These are phyloP conservation scores for Cardiocondyla obscurior DNA, from an alignment of 1,140 invertebrate species.

Conservation along the genomic window DNA sequence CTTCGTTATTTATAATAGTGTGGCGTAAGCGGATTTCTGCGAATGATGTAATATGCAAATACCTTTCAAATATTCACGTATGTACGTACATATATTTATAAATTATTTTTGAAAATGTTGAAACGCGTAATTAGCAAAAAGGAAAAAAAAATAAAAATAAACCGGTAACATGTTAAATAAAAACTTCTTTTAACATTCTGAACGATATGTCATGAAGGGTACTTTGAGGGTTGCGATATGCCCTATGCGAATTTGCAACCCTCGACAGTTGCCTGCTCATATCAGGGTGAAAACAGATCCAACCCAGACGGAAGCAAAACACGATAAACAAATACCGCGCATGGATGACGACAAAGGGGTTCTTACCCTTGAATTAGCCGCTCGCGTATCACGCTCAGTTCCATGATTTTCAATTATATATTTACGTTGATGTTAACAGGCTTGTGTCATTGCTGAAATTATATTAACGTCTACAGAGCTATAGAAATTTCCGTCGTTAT, in stretches of 20 bases:
- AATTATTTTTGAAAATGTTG: slow-evolving; percentile 16
- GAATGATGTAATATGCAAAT: background rate
- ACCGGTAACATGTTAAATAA: background rate
- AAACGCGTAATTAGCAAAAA: slow-evolving; percentile 6
- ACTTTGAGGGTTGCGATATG: slow-evolving; percentile 13
- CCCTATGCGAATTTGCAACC: slow-evolving; percentile 20
- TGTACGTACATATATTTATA: background rate
- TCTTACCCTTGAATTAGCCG: slow-evolving; percentile 45
- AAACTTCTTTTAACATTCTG: slow-evolving; percentile 26
- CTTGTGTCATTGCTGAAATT: background rate
- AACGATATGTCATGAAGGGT: slow-evolving; percentile 8
- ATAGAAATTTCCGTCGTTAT: background rate
- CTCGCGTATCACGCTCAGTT: slow-evolving; percentile 25
- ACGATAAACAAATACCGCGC: slow-evolving; percentile 51
- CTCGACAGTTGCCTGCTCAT: slow-evolving; percentile 20
- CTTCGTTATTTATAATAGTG: background rate
- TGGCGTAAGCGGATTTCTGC: slow-evolving; percentile 14
- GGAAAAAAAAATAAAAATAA: too few relatives aligned
- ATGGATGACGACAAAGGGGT: slow-evolving; percentile 36
- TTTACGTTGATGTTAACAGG: background rate
- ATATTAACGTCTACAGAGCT: background rate
- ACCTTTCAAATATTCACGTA: background rate
- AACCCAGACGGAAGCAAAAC: slow-evolving; percentile 52
- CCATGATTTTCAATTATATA: slow-evolving; percentile 41
- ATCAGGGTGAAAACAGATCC: slow-evolving; percentile 49